Evolutionary conservation across 2,888 invertebrate species (phyloP), one percentile per base, ranked within the genome.

Genomic region (Argynnis bischoffii): DNA sequence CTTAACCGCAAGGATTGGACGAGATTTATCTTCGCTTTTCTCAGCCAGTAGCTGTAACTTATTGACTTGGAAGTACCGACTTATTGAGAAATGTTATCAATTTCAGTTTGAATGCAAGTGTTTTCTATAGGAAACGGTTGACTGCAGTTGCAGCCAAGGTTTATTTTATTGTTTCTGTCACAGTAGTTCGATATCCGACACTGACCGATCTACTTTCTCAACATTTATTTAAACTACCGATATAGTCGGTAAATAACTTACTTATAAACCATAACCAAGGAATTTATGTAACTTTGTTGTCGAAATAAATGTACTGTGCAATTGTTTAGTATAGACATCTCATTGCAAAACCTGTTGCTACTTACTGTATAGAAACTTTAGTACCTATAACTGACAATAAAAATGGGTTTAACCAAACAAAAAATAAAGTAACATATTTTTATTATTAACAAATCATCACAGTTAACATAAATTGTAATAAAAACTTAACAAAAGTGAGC

Each of bases 251-350:
- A 89, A 86, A 81, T 80, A 83, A 85, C 89, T 87, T 87, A 90
- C 50, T 61, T 88, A 84, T 88, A 78, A 81, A 82, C 82, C 83
- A 84, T 84, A 80, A 86, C 84, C 84, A 86, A 85, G 84, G 76
- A 80, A 83, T 90, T 91, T 89, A 90, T 90, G 87, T 90, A 92
- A 92, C 88, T 86, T 85, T 87, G 86, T 89, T 91, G 87, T 89
- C 79, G 90, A 91, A 90, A 91, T 86, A 86, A 87, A 86, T 83
- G 83, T 85, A 86, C 75, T 75, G 73, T 76, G 76, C 75, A 78
- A 76, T 76, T 69, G 70, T 78, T 76, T 77, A 71, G 66, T 76
- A 74, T 74, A 16, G 54, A 59, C 41, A 47, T 55, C 64, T 18
- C 18, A 13, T 21, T 50, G 16, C 50, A 66, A 60, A 54, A n/a